phyloP scores from a whole-genome alignment of 1,140 invertebrate species.

The Drosophila pectinifera region DNA sequence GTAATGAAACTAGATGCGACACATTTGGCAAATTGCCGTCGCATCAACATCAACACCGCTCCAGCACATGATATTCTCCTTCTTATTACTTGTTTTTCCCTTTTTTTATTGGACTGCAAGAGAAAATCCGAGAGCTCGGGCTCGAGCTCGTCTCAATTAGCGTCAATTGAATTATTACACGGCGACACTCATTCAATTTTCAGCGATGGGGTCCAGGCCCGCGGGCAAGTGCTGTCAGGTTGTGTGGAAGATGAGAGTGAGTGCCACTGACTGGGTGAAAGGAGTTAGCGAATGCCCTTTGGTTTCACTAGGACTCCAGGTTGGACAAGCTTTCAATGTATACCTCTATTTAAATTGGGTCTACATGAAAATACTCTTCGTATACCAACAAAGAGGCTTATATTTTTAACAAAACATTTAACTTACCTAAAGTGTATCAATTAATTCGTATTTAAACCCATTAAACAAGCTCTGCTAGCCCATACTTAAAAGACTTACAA shows the following conservation, averaged over 20 bases:
- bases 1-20: conserved; percentile 68
- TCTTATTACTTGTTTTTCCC: conserved; percentile 26
- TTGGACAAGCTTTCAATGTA: no score
- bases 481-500: no score
- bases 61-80: conserved; percentile 28
- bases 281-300: not conserved
- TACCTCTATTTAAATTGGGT: no score
- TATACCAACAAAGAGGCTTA: not conserved
- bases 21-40: conserved; percentile 76
- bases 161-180: conserved; percentile 82
- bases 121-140: conserved; percentile 69
- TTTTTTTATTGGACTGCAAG: conserved; percentile 29
- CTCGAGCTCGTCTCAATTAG: conserved; percentile 74
- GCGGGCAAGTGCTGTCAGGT: conserved; percentile 25
- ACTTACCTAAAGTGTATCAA: no score
- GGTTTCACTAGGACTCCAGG: not conserved
- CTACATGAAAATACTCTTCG: not conserved
- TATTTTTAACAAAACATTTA: not conserved
- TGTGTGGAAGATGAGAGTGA: conserved; percentile 16
- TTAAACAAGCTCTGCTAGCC: no score
- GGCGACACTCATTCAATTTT: conserved; percentile 80
- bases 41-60: conserved; percentile 38
- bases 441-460: no score
- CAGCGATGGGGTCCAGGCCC: conserved; percentile 33
- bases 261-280: not conserved